Evolutionary conservation across 2,797 vertebrate genomes (phyloP).

Genomic region (Eulemur rubriventer): DNA sequence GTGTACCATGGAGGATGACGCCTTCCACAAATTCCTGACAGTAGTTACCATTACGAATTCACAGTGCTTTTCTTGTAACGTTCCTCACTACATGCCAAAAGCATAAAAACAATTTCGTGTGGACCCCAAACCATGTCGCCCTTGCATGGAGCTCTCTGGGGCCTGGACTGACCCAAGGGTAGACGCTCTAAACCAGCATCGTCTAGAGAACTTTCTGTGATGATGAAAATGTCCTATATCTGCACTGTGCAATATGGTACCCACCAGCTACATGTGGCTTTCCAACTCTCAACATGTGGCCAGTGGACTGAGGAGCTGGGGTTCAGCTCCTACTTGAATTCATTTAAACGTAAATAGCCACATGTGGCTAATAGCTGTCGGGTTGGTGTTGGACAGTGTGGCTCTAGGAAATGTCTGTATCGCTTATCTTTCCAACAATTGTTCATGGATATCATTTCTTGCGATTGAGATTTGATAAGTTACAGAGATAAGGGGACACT

Average conservation of each 20-base stretch:
- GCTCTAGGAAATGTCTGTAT: not conserved
- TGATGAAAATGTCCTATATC: not conserved
- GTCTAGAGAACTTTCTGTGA: not conserved
- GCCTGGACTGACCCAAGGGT: not conserved
- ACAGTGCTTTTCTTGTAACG: not conserved
- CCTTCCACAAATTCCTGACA: not conserved
- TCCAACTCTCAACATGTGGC: not conserved
- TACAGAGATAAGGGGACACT: not conserved
- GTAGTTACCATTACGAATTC: not conserved
- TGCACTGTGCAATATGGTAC: not conserved
- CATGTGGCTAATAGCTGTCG: accelerated
- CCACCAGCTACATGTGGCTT: not conserved
- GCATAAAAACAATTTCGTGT: not conserved
- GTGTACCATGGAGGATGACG: not conserved
- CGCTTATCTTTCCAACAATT: not conserved
- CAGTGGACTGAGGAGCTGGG: not conserved
- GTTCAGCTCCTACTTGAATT: not conserved
- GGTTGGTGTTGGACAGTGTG: not conserved
- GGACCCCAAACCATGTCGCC: not conserved
- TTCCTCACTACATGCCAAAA: not conserved
- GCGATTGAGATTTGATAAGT: not conserved
- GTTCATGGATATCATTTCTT: not conserved
- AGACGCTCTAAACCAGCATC: not conserved
- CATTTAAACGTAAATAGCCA: not conserved
- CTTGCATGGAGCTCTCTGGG: not conserved